Base-by-base conservation (phyloP, 2,797 vertebrate species). In the Malurus leucopterus region DNA sequence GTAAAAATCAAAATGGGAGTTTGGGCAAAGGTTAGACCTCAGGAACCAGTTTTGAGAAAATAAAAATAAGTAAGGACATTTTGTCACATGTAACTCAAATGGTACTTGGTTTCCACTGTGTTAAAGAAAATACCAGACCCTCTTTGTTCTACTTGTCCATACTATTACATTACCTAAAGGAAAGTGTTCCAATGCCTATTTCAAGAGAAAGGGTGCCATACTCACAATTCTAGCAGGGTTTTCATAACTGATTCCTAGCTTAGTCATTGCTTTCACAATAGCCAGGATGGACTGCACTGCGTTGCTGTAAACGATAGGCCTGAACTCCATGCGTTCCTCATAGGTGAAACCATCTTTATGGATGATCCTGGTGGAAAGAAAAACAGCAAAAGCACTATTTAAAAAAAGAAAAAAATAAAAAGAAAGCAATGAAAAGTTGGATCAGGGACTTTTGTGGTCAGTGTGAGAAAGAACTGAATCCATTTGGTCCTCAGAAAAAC, bases 231-330 rank as follows among this genome's bases (percentile, higher is more conserved):
- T 96, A 76, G 64, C 59, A 22, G 96, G 74, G 38, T 97, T 96
- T 78, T 88, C 95, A 23, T 97, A 97, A 38, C 86, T 93, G 67
- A 98, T 96, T 46, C 94, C 94, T 44, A 98, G 71, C 6, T 91
- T 94, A 22, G 92, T 50, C 97, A 97, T 97, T 23, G 97, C 97
- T 91, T 96, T 97, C 84, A 97, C 78, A 15, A 98, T 97, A 62
- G 95, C 41, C 30, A 97, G 81, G 30, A 98, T 96, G 58, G 96
- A 97, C 46, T 97, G 97, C 76, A 97, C n/a, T 1, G 90, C 46
- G 0, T 97, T 98, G 27, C 97, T 97, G 90, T 97, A 96, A 91
- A 98, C 10, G 8, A 98, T 83, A 20, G 96, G 62, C 79, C 91
- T 96, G 93, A 96, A 97, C 74, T 96, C 97, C 94, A 96, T 61